Evolutionary conservation across 2,113 vertebrate species (phyloP).

Genomic region (Serinus canaria): DNA sequence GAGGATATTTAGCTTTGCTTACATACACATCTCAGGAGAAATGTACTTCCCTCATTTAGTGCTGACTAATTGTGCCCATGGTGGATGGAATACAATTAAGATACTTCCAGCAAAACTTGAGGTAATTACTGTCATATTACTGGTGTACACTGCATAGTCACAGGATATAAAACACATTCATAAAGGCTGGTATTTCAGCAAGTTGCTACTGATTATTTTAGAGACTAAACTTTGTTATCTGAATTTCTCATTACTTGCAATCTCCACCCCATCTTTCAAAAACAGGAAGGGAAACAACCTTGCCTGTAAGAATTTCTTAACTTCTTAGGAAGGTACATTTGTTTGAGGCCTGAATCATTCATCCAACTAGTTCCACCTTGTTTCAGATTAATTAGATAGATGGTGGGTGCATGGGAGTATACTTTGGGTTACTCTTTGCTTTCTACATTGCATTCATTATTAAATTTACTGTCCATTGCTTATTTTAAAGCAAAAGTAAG

Average conservation of each 20-base stretch:
- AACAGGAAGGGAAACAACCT: background rate
- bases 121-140: background rate
- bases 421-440: background rate
- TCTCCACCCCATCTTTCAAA: background rate
- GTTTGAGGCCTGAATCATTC: background rate
- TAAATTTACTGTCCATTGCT: background rate
- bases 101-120: background rate
- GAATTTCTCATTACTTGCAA: background rate
- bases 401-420: background rate
- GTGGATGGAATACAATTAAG: background rate
- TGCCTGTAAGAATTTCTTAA: background rate
- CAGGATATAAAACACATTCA: background rate
- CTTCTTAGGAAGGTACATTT: background rate
- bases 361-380: background rate
- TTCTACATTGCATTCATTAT: background rate
- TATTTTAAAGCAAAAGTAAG: background rate
- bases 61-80: background rate
- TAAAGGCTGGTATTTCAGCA: background rate
- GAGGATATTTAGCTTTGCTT: background rate
- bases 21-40: slow-evolving; percentile 7
- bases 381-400: background rate
- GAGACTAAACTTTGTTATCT: background rate
- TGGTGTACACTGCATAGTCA: background rate
- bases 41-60: background rate
- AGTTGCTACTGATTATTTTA: background rate